Base-by-base conservation (phyloP, 1,140 invertebrate species). In the Papilio polyxenes region DNA sequence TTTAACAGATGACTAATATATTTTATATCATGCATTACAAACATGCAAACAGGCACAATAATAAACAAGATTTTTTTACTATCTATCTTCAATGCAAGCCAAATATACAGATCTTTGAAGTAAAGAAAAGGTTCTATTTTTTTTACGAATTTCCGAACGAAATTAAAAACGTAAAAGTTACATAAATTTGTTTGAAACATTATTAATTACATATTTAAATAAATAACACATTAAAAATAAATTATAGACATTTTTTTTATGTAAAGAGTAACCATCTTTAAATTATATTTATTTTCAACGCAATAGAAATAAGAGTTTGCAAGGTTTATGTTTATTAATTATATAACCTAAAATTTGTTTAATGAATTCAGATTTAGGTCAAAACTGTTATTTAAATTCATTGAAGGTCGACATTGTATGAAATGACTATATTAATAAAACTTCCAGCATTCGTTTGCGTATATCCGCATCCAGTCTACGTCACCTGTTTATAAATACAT, bases 371-470 rank as follows among this genome's bases (percentile, higher is more conserved):
- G 9, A 65, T 65, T 65, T 65, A 65, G 62, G 62, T 65, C 9
- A 65, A 74, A 74, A 74, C 37, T 31, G 44, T 17, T n/a, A 44
- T 48, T 31, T 44, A 10, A 10, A 31, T 59, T 62, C 40, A 15
- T 65, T 20, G 59, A 79, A 65, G 77, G 77, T 40, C 31, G 59
- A 62, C 59, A 62, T 48, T 48, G 78, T 80, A 49, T 65, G 56
- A 74, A 80, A 82, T 81, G 56, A 72, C 49, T 85, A 76, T 85
- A 83, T 85, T 83, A 76, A 80, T 83, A 31, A 31, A 85, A 79
- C 81, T 10, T 81, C 40, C 56, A 75, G 53, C 44, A 83, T 84
- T 20, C 53, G 40, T 17, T 23, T 69, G 56, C 78, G 56, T 20
- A 20, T 59, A 23, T 48, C 56, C 78, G 11, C 37, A 23, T 48